Percentiles rank a stretch among this genome's conserved stretches.
Evolutionary conservation across 2,797 vertebrate genomes (phyloP).

Genomic region (Sebastes oblongus): DNA sequence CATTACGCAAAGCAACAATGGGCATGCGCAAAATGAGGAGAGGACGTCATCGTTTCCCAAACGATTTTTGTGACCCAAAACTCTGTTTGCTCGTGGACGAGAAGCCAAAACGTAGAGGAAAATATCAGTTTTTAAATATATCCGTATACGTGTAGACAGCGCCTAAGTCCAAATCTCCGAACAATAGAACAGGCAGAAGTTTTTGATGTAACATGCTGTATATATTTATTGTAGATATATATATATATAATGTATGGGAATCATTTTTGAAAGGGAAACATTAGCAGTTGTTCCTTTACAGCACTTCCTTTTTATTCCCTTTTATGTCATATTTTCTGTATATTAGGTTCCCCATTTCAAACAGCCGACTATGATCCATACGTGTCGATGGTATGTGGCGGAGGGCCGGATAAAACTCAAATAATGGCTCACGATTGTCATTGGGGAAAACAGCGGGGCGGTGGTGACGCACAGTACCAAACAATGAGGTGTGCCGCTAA

Average conservation of each 20-base stretch:
- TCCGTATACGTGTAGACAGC: too few relatives aligned
- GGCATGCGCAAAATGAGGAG: too few relatives aligned
- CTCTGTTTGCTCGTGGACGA: fast-evolving
- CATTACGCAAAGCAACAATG: too few relatives aligned
- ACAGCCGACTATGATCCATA: constrained; percentile 3
- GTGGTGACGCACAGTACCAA: constrained; percentile 50
- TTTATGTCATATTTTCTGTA: constrained; percentile 5
- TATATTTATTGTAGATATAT: too few relatives aligned
- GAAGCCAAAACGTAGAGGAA: too few relatives aligned
- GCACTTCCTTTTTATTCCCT: background rate
- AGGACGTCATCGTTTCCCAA: too few relatives aligned
- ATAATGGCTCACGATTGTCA: constrained; percentile 52
- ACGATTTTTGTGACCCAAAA: too few relatives aligned
- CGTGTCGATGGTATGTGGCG: background rate
- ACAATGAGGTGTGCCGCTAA: constrained; percentile 68
- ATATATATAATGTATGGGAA: background rate
- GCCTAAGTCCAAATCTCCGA: background rate
- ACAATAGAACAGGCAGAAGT: background rate
- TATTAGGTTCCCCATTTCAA: background rate
- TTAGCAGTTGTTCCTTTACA: constrained; percentile 2
- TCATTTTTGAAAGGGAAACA: constrained; percentile 12
- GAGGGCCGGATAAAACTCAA: constrained; percentile 42
- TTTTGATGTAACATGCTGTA: constrained; percentile 3
- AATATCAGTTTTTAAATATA: too few relatives aligned
- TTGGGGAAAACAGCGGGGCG: constrained; percentile 33